A percentile compares a stretch with the other conserved stretches of the same genome.
Conservation (phyloP, 2,888 invertebrate species). For the Octodonta nipae region DNA sequence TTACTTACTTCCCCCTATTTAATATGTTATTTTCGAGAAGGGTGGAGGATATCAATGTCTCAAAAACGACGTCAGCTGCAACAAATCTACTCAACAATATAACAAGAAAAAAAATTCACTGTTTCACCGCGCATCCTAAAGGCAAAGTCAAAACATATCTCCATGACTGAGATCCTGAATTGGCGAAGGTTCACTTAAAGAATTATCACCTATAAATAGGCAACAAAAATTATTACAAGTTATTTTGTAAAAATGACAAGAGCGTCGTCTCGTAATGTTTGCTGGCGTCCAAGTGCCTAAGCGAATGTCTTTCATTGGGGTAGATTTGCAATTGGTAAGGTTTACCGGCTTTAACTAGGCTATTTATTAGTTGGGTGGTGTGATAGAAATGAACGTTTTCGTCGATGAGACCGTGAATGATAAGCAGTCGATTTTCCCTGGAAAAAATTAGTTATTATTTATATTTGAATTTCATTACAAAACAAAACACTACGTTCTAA, state of each 20-base stretch:
- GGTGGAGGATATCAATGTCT: too few relatives aligned
- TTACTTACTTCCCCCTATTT: too few relatives aligned
- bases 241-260: constrained; percentile 78
- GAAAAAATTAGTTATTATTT: constrained; percentile 13
- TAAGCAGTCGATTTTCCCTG: constrained; percentile 76
- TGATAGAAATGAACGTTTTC: constrained; percentile 99
- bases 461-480: constrained; percentile 1
- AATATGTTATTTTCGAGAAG: too few relatives aligned
- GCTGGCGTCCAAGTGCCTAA: constrained; percentile 83
- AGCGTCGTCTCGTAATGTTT: constrained; percentile 94
- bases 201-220: too few relatives aligned
- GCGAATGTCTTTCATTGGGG: constrained; percentile 91
- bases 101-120: too few relatives aligned
- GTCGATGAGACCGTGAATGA: constrained; percentile 94
- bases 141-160: too few relatives aligned
- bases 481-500: neutral
- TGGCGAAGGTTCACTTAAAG: too few relatives aligned
- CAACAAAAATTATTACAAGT: constrained; percentile 41
- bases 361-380: constrained; percentile 80
- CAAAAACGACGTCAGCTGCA: too few relatives aligned
- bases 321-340: constrained; percentile 92
- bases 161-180: too few relatives aligned
- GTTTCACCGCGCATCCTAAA: too few relatives aligned
- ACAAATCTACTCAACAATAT: too few relatives aligned
- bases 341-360: constrained; percentile 85